Evolutionary conservation across 2,888 invertebrate genomes (phyloP).

Genomic region (Tiliacea aurago): DNA sequence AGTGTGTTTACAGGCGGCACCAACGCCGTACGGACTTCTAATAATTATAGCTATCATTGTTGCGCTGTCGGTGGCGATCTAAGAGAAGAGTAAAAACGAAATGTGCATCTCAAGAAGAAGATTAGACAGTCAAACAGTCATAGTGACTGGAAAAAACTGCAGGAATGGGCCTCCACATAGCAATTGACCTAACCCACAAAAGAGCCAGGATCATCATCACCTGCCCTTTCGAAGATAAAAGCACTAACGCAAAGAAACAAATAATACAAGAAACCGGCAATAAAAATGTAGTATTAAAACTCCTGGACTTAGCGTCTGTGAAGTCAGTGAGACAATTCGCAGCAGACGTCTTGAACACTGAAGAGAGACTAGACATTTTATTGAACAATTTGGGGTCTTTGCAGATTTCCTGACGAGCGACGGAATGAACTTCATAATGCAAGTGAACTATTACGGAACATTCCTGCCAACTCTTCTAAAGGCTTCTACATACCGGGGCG

Average conservation of each 20-base stretch:
- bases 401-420: slow-evolving; percentile 91
- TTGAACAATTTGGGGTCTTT: slow-evolving; percentile 93
- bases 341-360: slow-evolving; percentile 92
- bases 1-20: slow-evolving; percentile 16
- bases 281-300: slow-evolving; percentile 91
- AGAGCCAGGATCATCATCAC: slow-evolving; percentile 81
- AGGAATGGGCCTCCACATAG: slow-evolving; percentile 79
- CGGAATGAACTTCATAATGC: slow-evolving; percentile 96
- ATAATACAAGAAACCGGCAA: slow-evolving; percentile 92
- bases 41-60: slow-evolving; percentile 40
- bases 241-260: slow-evolving; percentile 84
- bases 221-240: slow-evolving; percentile 78
- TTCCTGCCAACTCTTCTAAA: slow-evolving; percentile 91
- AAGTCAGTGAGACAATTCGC: slow-evolving; percentile 95
- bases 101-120: slow-evolving; percentile 57
- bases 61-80: slow-evolving; percentile 34
- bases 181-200: slow-evolving; percentile 77
- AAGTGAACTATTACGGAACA: slow-evolving; percentile 97
- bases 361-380: slow-evolving; percentile 93
- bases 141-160: slow-evolving; percentile 81
- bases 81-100: slow-evolving; percentile 67
- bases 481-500: no score
- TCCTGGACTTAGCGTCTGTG: slow-evolving; percentile 93
- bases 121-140: slow-evolving; percentile 62
- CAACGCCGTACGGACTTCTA: slow-evolving; percentile 17